phyloP scores from a whole-genome alignment of 2,113 vertebrate species.

The Plectropomus leopardus region DNA sequence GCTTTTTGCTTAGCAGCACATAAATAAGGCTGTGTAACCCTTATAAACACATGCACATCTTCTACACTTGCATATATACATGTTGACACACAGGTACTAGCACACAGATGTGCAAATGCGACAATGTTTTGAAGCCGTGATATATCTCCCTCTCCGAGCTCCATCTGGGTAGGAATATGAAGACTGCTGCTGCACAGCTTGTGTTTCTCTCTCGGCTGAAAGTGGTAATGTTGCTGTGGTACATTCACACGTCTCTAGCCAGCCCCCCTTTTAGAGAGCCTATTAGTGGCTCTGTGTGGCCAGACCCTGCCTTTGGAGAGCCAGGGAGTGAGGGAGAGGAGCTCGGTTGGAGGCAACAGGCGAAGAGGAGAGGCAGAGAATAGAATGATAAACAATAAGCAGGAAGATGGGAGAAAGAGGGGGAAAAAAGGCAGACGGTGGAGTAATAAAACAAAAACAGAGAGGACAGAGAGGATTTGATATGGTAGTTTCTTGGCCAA shows the following conservation, averaged over 20 bases:
- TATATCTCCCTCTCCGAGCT: slow-evolving; percentile 46
- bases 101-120: slow-evolving; percentile 29
- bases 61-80: neutral
- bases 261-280: slow-evolving; percentile 56
- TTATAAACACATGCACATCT: slow-evolving; percentile 3
- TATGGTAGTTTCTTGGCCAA: neutral
- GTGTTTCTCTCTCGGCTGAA: slow-evolving; percentile 53
- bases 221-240: slow-evolving; percentile 44
- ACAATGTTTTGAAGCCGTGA: slow-evolving; percentile 19
- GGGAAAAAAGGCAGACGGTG: neutral
- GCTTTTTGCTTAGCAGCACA: neutral
- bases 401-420: neutral
- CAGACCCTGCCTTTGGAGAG: slow-evolving; percentile 47
- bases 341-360: neutral
- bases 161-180: slow-evolving; percentile 42
- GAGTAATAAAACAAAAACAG: neutral
- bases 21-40: slow-evolving; percentile 10
- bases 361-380: neutral
- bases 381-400: slow-evolving; percentile 13
- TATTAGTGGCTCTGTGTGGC: slow-evolving; percentile 67
- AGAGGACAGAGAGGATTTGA: neutral
- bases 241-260: slow-evolving; percentile 55
- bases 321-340: neutral
- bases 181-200: slow-evolving; percentile 15
- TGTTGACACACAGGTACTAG: neutral